Evolutionary conservation across 2,113 vertebrate species (phyloP).

Genomic region (Cyprinodon variegatus): DNA sequence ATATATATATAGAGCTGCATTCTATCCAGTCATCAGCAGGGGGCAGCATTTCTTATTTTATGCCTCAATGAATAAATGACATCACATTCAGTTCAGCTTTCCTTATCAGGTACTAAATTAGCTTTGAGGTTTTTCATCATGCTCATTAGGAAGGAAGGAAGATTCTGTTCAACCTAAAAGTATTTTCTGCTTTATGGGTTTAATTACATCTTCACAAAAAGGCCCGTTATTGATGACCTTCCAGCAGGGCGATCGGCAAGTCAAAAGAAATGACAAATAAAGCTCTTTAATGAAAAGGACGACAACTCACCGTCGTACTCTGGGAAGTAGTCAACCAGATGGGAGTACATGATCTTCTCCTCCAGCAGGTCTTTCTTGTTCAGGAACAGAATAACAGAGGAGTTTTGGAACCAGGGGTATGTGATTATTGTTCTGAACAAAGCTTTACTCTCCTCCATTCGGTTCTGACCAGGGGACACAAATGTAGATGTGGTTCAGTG

Average conservation of each 20-base stretch:
- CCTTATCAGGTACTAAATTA: neutral
- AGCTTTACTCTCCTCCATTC: slow-evolving; percentile 96
- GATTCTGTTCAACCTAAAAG: neutral
- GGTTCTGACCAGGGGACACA: slow-evolving; percentile 75
- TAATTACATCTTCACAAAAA: neutral
- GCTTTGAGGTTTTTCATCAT: too few species aligned
- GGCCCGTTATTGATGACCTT: too few species aligned
- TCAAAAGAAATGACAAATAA: neutral
- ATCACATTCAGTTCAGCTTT: neutral
- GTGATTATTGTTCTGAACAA: slow-evolving; percentile 95
- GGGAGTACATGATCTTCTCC: slow-evolving; percentile 96
- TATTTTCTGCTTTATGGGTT: neutral
- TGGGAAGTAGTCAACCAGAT: slow-evolving; percentile 95
- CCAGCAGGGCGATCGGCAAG: neutral
- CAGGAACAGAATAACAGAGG: slow-evolving; percentile 94
- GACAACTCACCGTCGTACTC: slow-evolving; percentile 90
- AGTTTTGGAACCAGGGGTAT: slow-evolving; percentile 94
- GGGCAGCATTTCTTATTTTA: neutral
- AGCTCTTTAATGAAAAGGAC: too few species aligned
- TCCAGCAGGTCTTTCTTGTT: slow-evolving; percentile 97
- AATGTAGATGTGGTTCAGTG: neutral
- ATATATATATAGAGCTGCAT: neutral
- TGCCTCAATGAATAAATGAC: neutral
- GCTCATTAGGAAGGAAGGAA: too few species aligned
- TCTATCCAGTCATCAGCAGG: neutral